Percentiles rank a stretch among this genome's conserved stretches.
phyloP scores from a whole-genome alignment of 2,113 vertebrate genomes.

The Vicugna pacos region DNA sequence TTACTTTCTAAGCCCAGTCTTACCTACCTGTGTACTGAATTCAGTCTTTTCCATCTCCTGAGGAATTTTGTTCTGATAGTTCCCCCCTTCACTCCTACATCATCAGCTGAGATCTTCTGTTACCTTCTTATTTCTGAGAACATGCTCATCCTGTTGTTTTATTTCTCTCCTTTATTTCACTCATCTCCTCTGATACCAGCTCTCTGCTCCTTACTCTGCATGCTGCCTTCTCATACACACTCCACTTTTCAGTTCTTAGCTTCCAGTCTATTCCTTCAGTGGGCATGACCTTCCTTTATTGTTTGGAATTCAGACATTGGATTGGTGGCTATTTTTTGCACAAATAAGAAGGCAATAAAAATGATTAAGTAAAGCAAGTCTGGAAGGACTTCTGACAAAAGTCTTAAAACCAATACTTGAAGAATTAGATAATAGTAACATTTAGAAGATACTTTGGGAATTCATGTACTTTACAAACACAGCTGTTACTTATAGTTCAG shows the following conservation, averaged over 20 bases:
- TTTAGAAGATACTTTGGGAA: not conserved
- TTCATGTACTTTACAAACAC: not conserved
- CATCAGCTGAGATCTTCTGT: not conserved
- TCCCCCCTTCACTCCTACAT: not conserved
- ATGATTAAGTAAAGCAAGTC: constrained; percentile 26
- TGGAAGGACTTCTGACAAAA: not conserved
- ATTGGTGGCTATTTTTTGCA: not conserved
- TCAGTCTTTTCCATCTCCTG: not conserved
- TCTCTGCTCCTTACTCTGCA: not conserved
- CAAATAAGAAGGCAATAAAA: constrained; percentile 22
- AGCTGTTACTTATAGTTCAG: not conserved
- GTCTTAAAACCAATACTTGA: constrained; percentile 17
- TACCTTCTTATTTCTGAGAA: constrained; percentile 18
- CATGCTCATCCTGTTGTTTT: not conserved
- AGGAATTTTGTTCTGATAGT: not conserved
- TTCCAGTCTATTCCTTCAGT: not conserved
- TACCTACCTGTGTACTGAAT: not conserved
- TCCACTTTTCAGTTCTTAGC: not conserved
- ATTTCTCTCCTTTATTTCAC: not conserved
- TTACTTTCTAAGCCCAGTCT: not conserved
- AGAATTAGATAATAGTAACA: constrained; percentile 54
- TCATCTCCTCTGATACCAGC: not conserved
- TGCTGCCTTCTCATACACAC: not conserved
- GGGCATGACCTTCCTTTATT: not conserved
- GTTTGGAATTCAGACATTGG: constrained; percentile 10